Percentiles rank a stretch among this genome's conserved stretches.
Evolutionary conservation across 1,140 invertebrate species (phyloP).

Genomic region (Bombus terrestris): DNA sequence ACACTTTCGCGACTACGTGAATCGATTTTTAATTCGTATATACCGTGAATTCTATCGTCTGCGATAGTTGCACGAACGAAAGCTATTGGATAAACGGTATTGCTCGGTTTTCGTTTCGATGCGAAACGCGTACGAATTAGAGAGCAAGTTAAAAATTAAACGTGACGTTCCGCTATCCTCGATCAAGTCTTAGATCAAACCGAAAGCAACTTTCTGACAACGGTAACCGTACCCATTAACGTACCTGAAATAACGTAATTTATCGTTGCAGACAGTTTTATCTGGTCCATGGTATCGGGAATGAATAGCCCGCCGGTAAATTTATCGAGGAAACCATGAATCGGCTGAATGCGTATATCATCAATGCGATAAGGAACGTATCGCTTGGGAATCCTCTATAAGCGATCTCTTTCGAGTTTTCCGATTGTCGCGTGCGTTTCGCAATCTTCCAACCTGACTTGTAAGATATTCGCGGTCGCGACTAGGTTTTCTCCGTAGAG

Average conservation of each 20-base stretch:
- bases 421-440: no score
- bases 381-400: not conserved
- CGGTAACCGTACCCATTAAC: not conserved
- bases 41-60: not conserved
- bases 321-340: conserved; percentile 20
- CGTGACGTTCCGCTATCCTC: not conserved
- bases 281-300: not conserved
- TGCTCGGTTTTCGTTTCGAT: not conserved
- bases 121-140: not conserved
- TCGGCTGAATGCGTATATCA: not conserved
- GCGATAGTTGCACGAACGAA: not conserved
- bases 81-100: not conserved
- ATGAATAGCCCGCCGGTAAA: conserved; percentile 29
- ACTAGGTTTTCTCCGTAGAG: conserved; percentile 2
- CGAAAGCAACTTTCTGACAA: not conserved
- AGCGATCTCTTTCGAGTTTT: not conserved
- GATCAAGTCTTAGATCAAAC: not conserved
- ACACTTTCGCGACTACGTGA: not conserved
- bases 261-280: conserved; percentile 31
- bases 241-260: conserved; percentile 22
- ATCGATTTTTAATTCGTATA: not conserved
- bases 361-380: not conserved
- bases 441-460: not conserved
- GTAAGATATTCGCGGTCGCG: conserved; percentile 3
- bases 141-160: not conserved